Evolutionary conservation across 1,140 invertebrate species (phyloP), one percentile per base, ranked within the genome.

Genomic region (Drosophila tropicalis): DNA sequence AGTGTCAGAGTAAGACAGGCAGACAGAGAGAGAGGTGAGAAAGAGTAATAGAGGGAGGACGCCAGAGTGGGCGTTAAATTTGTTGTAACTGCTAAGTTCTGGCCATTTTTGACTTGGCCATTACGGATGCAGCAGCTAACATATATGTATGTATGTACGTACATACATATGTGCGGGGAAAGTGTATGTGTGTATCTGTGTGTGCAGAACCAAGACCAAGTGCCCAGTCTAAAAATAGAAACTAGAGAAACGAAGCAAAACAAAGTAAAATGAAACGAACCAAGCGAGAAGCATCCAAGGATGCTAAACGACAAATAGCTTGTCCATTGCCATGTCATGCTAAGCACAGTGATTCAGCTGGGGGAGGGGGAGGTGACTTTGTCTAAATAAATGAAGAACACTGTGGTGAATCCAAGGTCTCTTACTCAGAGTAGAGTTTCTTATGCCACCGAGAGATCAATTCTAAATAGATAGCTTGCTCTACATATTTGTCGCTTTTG

Each of bases 71-170:
- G 32, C 25, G 17, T 36, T 29, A 19, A 13, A 6, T 40, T 17
- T 60, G 69, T 56, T 12, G 19, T 19, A 55, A 41, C 39, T 74
- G 44, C 29, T 19, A 5, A 9, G 36, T 54, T 34, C 71, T 55
- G 7, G 55, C 44, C 55, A n/a, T 71, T 77, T 76, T 76, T 74
- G 67, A 77, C 75, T 77, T 71, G 72, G 74, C 57, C 61, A 67
- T 70, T 65, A 51, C 44, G 44, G 19, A 12, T 39, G 47, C 62
- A 54, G 29, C 34, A 17, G 61, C 56, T 34, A 47, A 61, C 58
- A 51, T 22, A 17, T 47, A 47, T 19, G 6, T 47, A 17, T 9
- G 15, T 51, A 51, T 22, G 13, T 51, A 51, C 17, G 44, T 15
- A 51, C 12, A 5, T 51, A 51, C 17, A 19, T 15, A 22, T 61